Percentiles rank a stretch among this genome's conserved stretches.
phyloP scores from a whole-genome alignment of 2,113 vertebrate genomes.

The Monopterus albus region DNA sequence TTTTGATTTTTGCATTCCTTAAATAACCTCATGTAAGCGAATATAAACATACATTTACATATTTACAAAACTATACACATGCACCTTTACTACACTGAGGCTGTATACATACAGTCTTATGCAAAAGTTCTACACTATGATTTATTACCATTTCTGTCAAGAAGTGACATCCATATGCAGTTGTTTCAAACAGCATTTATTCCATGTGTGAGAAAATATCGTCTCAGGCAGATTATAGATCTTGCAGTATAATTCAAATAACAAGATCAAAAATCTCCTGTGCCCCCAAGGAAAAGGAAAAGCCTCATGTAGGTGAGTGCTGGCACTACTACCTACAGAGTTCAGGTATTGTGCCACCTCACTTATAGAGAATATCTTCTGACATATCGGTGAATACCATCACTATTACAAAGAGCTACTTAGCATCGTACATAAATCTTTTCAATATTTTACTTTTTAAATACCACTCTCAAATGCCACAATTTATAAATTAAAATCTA shows the following conservation, averaged over 20 bases:
- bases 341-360: constrained; percentile 50
- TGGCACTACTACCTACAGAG: constrained; percentile 47
- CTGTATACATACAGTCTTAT: constrained; percentile 70
- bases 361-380: constrained; percentile 59
- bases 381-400: constrained; percentile 67
- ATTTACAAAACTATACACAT: constrained; percentile 83
- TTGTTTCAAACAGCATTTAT: constrained; percentile 80
- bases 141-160: too few relatives aligned
- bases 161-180: neutral
- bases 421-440: constrained; percentile 75
- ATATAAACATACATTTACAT: constrained; percentile 84
- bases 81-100: constrained; percentile 74
- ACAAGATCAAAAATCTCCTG: constrained; percentile 70
- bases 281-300: constrained; percentile 36
- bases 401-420: constrained; percentile 78
- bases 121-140: too few relatives aligned
- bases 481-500: constrained; percentile 84
- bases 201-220: constrained; percentile 79
- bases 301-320: constrained; percentile 31
- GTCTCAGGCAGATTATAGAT: constrained; percentile 72
- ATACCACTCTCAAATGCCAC: constrained; percentile 80
- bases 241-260: constrained; percentile 66
- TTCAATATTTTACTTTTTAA: constrained; percentile 78
- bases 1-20: constrained; percentile 82
- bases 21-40: constrained; percentile 81